These are phyloP conservation scores for Gymnothorax reevesii DNA, from an alignment of 2,797 vertebrate genomes.

Conservation along the genomic window DNA sequence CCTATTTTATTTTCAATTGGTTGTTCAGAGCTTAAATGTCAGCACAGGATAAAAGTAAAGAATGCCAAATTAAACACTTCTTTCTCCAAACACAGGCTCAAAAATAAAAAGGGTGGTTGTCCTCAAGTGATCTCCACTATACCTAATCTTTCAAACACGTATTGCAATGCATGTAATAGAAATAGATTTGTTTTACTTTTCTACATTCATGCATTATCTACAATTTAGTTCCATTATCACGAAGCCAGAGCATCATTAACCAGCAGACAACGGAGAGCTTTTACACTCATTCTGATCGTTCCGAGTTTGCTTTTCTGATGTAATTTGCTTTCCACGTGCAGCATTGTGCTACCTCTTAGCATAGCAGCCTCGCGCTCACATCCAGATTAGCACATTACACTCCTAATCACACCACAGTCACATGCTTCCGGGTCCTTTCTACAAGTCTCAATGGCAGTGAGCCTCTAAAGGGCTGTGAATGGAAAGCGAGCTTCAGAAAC, in stretches of 20 bases:
- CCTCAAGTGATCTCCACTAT: conserved; percentile 4
- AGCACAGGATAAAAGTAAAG: not conserved
- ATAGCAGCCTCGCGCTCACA: not conserved
- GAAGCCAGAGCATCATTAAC: not conserved
- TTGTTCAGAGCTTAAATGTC: conserved; percentile 5
- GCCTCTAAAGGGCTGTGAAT: not conserved
- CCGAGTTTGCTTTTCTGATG: not conserved
- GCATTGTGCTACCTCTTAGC: not conserved
- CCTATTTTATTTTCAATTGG: not conserved
- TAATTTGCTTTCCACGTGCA: not conserved
- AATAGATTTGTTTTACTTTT: not conserved
- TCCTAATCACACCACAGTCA: not conserved
- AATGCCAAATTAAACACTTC: not conserved
- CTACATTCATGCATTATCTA: not conserved
- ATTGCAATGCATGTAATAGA: not conserved
- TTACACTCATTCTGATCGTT: not conserved
- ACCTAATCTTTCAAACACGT: not conserved
- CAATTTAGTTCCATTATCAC: not conserved
- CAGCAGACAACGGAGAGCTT: not conserved
- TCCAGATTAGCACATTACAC: not conserved
- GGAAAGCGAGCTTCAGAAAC: not conserved
- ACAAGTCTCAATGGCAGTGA: not conserved
- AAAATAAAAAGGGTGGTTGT: not conserved
- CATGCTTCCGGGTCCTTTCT: not conserved
- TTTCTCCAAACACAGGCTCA: not conserved